Conservation (phyloP, 2,113 vertebrate species). For the Pomatostomus ruficeps region DNA sequence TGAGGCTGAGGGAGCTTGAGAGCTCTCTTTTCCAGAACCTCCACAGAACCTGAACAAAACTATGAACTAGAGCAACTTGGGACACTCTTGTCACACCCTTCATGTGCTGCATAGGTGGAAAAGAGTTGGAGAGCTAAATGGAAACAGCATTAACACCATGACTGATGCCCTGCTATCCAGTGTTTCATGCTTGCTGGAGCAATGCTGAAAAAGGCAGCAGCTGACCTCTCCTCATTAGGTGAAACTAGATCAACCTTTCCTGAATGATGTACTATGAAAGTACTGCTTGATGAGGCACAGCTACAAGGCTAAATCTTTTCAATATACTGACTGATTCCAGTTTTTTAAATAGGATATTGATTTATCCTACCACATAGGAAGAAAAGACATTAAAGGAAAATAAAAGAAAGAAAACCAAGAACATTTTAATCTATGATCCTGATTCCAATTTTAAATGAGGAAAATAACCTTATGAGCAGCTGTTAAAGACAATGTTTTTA, state of each 20-base stretch:
- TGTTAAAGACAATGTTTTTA: background rate
- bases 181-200: background rate
- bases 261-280: background rate
- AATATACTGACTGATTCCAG: conserved; percentile 16
- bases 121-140: background rate
- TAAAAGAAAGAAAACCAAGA: background rate
- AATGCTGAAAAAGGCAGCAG: background rate
- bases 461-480: conserved; percentile 1
- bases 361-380: conserved; percentile 7
- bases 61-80: background rate
- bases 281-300: background rate
- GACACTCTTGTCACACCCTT: background rate
- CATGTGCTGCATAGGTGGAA: background rate
- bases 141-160: background rate
- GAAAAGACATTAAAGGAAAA: background rate
- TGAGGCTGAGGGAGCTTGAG: background rate
- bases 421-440: conserved; percentile 5
- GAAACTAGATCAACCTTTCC: background rate
- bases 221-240: background rate
- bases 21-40: background rate
- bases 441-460: background rate
- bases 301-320: background rate
- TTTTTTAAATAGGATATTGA: conserved; percentile 37
- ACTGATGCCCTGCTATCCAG: background rate
- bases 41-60: background rate